phyloP scores from a whole-genome alignment of 2,113 vertebrate species.

The Notiomystis cincta region DNA sequence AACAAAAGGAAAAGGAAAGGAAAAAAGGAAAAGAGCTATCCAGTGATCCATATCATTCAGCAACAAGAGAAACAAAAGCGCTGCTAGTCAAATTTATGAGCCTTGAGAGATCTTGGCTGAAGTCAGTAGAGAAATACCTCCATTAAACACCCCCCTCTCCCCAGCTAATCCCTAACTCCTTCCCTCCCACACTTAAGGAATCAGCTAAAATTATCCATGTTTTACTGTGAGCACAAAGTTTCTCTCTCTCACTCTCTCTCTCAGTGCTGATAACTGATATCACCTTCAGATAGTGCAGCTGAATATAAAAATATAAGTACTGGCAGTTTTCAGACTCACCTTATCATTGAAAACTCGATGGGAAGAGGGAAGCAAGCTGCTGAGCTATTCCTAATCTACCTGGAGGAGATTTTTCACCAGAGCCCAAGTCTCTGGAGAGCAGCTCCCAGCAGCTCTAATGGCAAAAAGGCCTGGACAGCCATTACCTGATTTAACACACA shows the following conservation, averaged over 20 bases:
- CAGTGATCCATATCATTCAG: not conserved
- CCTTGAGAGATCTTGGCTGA: not conserved
- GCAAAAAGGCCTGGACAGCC: slow-evolving; percentile 3
- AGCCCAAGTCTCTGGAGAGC: not conserved
- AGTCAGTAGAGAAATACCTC: not conserved
- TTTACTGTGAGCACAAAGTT: not conserved
- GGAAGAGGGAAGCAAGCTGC: not conserved
- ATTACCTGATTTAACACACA: slow-evolving; percentile 31
- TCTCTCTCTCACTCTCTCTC: not conserved
- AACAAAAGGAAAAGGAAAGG: not conserved
- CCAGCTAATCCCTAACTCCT: not conserved
- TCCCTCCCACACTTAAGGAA: not conserved
- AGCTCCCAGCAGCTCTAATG: not conserved
- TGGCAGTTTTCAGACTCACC: not conserved
- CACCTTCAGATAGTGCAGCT: not conserved
- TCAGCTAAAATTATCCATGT: not conserved
- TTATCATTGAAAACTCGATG: not conserved
- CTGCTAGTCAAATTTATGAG: slow-evolving; percentile 10
- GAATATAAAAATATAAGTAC: not conserved
- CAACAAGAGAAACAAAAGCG: not conserved
- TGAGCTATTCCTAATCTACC: not conserved
- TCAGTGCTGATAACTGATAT: not conserved
- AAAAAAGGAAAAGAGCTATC: not conserved
- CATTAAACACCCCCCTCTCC: not conserved
- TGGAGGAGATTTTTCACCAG: not conserved